Percentiles rank a stretch among this genome's conserved stretches.
These are phyloP conservation scores for Buceros bicornis DNA, from an alignment of 2,797 vertebrate genomes.

Conservation along the genomic window DNA sequence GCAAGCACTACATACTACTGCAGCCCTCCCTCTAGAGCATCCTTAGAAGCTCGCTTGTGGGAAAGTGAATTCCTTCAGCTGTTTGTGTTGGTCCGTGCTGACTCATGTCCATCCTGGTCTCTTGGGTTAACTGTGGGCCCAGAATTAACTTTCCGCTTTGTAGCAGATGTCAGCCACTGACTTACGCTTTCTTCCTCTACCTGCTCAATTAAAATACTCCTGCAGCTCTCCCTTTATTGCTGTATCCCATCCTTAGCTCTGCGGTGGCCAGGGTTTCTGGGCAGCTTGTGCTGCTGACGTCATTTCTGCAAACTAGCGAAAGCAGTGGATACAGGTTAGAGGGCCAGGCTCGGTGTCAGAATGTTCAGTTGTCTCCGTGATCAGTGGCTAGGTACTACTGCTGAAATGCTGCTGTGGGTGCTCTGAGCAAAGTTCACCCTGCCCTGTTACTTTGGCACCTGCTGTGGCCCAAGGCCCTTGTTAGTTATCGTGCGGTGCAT, in stretches of 20 bases:
- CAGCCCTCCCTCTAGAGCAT: conserved; percentile 40
- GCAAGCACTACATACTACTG: conserved; percentile 22
- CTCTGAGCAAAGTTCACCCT: neutral
- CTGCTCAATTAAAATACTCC: conserved; percentile 35
- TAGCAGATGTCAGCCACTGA: conserved; percentile 35
- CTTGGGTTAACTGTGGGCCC: conserved; percentile 47
- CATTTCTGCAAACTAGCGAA: neutral
- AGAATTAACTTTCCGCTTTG: conserved; percentile 27
- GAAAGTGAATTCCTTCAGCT: conserved; percentile 58
- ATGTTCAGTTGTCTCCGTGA: neutral
- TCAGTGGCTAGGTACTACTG: neutral
- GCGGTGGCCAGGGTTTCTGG: conserved; percentile 20
- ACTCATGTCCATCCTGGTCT: conserved; percentile 16
- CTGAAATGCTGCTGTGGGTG: neutral
- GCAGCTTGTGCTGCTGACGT: conserved; percentile 36
- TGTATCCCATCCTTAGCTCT: conserved; percentile 23
- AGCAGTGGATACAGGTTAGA: neutral
- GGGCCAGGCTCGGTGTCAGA: neutral
- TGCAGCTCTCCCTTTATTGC: conserved; percentile 37
- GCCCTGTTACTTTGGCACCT: neutral
- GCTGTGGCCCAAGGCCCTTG: neutral
- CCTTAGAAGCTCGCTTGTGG: conserved; percentile 47
- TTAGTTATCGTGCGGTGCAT: neutral
- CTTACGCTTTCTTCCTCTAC: conserved; percentile 8
- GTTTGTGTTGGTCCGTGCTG: conserved; percentile 48